Base-by-base conservation (phyloP, 2,797 vertebrate species). In the Mus minutoides region DNA sequence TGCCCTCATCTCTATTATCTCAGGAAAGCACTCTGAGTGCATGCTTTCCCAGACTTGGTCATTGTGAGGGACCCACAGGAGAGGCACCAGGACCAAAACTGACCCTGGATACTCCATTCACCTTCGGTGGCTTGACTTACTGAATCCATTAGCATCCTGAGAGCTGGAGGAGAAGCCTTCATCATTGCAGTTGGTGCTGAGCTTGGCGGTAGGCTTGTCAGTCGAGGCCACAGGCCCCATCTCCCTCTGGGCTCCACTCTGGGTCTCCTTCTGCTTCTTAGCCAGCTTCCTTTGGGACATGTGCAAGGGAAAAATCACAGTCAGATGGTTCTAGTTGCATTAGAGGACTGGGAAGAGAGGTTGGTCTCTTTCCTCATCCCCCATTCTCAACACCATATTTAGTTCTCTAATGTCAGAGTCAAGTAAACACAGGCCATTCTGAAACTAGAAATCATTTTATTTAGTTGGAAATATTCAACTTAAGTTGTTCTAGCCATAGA, bases 211-310 rank as follows among this genome's bases (percentile, higher is more conserved):
- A 97, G 99, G 99, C 98, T 99, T 99, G 98, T 99, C 99, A 0
- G 99, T 98, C 0, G 99, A 97, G 98, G 99, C 99, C 97, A 99
- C 99, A 0, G 99, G 99, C 19, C 99, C 99, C 99, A 99, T 99
- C 99, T 99, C 99, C 97, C 99, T 99, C 98, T 99, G 99, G 0
- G 99, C 99, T 98, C 99, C 99, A 98, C 99, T 99, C 97, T 99
- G 99, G 0, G 99, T 99, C 98, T 99, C 99, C 98, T 99, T 99
- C 99, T 99, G 99, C 98, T 99, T 99, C 98, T 99, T 99, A 49
- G 99, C 99, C 98, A 99, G 98, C 98, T 99, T 99, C 99, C 99
- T 99, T 98, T 97, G 98, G 96, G 97, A 97, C 97, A 95, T 98
- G 98, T 98, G 98, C 97, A 98, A 99, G 93, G 97, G 97, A 98